Base-by-base conservation (phyloP, 1,140 invertebrate species). In the Hylyphantes graminicola region DNA sequence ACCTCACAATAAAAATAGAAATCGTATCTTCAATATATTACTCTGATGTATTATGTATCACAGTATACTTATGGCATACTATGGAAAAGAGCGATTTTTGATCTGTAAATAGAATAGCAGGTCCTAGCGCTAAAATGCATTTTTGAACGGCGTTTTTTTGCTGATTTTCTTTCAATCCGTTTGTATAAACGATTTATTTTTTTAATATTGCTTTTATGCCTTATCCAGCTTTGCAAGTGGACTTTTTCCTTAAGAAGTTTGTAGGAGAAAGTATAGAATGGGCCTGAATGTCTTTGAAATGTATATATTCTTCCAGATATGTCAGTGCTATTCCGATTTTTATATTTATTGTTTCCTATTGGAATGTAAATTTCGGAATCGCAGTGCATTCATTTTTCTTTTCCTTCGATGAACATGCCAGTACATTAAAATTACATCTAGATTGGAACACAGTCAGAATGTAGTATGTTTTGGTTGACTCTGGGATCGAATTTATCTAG, bases 41-140 rank as follows among this genome's bases (percentile, higher is more conserved):
- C 70, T 73, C 80, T 82, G 80, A 82, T 82, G 80, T 82, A 82
- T 82, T 82, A 82, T 82, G 80, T 82, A 82, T 82, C 80, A 67
- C 54, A 72, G 78, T 81, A 72, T 81, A 72, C 78, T 74, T 64
- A 82, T 59, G 74, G 19, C 59, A 74, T 54, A 17, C 68, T 65
- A 74, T 82, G 80, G 80, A 82, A 82, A 35, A 82, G 73, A 82
- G 70, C 73, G 80, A 82, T 82, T 35, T 35, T 82, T 82, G 80
- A 82, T 82, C 80, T 70, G 80, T 82, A 82, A 82, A 82, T 82
- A 82, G 80, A 74, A 65, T 50, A 15, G 8, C 50, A 59, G 48
- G 21, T 72, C 35, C 59, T 53, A 64, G 68, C 70, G 80, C 65
- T 82, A 82, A 82, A 82, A 82, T 82, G 80, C 57, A 74, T 82